Base-by-base conservation (phyloP, 2,888 invertebrate species). In the Oscheius sp. region DNA sequence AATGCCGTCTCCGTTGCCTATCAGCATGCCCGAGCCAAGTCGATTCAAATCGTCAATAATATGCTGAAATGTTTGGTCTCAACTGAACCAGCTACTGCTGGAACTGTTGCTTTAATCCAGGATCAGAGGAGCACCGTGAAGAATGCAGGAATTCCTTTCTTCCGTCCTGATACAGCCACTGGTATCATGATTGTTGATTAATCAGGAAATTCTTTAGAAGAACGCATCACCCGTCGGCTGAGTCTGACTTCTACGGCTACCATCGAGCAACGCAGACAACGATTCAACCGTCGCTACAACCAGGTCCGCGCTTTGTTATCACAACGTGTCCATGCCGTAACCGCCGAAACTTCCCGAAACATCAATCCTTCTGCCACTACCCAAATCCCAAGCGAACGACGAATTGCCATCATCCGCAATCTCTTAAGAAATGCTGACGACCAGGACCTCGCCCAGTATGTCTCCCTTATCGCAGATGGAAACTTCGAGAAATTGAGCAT, bases 1-100 rank as follows among this genome's bases (percentile, higher is more conserved):
- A 78, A 78, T 44, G 78, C 78, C n/a, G 74, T 78, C 14, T 75
- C 75, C 0, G 61, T 77, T 2, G 70, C 76, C 1, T 78, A 78
- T 33, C 75, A 75, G 56, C 73, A 74, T 32, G 76, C 75, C 14
- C 67, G 71, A n/a, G 75, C 74, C 41, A 78, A 78, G 47, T 68
- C 73, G 32, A 65, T 71, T 22, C 76, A 76, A 54, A 74, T 76
- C 38, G 72, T 76, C 20, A 71, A 68, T 49, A 74, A 71, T 33
- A 72, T 76, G 73, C 71, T 76, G 22, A 71, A 71, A 9, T 76
- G 76, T 44, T 67, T 76, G n/a, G 65, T 69, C 6, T 68, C 70
- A 26, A 67, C 69, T 32, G 76, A 74, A 44, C 76, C 76, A 17
- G 45, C 72, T 33, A 70, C 72, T 49, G 17, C 67, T 56, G 57